Conservation (phyloP, 2,113 vertebrate species). For the Cyprinodon brontotheroides region DNA sequence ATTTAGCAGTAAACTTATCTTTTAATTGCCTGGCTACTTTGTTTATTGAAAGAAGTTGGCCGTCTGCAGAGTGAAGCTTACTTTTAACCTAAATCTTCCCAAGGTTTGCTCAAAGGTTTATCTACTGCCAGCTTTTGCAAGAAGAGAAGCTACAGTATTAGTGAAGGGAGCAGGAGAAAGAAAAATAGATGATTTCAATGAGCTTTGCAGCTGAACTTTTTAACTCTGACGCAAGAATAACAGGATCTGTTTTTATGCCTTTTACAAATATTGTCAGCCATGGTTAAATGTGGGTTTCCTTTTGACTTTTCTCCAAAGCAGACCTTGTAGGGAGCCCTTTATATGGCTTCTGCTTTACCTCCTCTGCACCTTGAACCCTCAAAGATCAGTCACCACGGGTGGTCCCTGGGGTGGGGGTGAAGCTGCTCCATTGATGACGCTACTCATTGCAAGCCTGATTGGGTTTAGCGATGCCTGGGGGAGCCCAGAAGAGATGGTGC, state of each 20-base stretch:
- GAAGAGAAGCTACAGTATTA: background rate
- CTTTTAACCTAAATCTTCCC: background rate
- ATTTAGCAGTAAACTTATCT: slow-evolving; percentile 64
- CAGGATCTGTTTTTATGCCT: slow-evolving; percentile 55
- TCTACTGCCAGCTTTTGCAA: slow-evolving; percentile 5
- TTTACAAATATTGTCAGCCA: slow-evolving; percentile 64
- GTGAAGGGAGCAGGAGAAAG: slow-evolving; percentile 8
- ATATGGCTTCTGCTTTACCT: slow-evolving; percentile 53
- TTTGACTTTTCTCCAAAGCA: slow-evolving; percentile 43
- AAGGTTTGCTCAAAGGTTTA: background rate
- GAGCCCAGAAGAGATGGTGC: slow-evolving; percentile 47
- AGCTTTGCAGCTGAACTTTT: slow-evolving; percentile 42
- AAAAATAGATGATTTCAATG: slow-evolving; percentile 18
- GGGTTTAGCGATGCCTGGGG: slow-evolving; percentile 60
- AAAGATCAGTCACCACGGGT: slow-evolving; percentile 52
- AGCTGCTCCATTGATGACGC: slow-evolving; percentile 63
- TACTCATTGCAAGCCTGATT: slow-evolving; percentile 66
- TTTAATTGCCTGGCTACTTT: slow-evolving; percentile 70
- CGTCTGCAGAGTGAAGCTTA: slow-evolving; percentile 14
- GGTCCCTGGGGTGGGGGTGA: slow-evolving; percentile 50
- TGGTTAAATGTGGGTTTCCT: slow-evolving; percentile 55
- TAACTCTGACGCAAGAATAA: slow-evolving; percentile 29
- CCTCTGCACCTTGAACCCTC: slow-evolving; percentile 32
- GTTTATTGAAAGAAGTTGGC: slow-evolving; percentile 30
- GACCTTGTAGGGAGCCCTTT: slow-evolving; percentile 41